A percentile compares a stretch with the other conserved stretches of the same genome.
These are phyloP conservation scores for Drosophila hawaiiensis DNA, from an alignment of 2,888 invertebrate genomes.

Conservation along the genomic window DNA sequence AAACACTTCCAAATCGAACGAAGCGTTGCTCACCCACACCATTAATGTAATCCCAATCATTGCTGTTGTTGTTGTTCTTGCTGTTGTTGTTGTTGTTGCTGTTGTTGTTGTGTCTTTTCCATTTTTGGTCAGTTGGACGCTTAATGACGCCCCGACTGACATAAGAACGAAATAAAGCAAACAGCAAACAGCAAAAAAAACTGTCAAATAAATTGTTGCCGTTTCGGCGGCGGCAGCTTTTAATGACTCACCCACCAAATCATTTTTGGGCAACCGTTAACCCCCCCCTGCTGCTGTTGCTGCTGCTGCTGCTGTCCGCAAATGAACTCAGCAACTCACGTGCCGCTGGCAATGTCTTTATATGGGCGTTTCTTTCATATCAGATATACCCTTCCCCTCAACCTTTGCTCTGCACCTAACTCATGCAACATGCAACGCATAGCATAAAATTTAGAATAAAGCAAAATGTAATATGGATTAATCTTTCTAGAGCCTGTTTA, in stretches of 20 bases:
- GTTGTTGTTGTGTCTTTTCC: constrained; percentile 40
- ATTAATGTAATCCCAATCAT: constrained; percentile 75
- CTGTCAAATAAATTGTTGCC: constrained; percentile 74
- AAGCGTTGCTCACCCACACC: constrained; percentile 52
- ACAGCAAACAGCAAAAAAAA: constrained; percentile 19
- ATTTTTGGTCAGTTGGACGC: constrained; percentile 66
- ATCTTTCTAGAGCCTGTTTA: too few species aligned
- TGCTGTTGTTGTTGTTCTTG: constrained; percentile 1
- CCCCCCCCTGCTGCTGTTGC: too few species aligned
- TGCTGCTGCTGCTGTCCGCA: neutral
- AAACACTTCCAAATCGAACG: constrained; percentile 15
- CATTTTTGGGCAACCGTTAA: constrained; percentile 14
- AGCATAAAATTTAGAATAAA: neutral
- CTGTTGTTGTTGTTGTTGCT: neutral
- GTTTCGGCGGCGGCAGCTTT: constrained; percentile 69
- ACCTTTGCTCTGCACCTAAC: neutral
- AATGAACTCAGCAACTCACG: constrained; percentile 49
- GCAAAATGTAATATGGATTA: neutral
- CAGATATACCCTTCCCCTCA: constrained; percentile 9
- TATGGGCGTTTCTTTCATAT: constrained; percentile 55
- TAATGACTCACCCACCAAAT: constrained; percentile 68
- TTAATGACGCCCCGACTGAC: constrained; percentile 62
- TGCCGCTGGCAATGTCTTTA: constrained; percentile 61
- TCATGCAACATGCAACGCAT: neutral
- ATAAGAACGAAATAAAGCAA: constrained; percentile 31